Evolutionary conservation across 2,113 vertebrate genomes (phyloP), one percentile per base, ranked within the genome.

Genomic region (Centrocercus urophasianus): DNA sequence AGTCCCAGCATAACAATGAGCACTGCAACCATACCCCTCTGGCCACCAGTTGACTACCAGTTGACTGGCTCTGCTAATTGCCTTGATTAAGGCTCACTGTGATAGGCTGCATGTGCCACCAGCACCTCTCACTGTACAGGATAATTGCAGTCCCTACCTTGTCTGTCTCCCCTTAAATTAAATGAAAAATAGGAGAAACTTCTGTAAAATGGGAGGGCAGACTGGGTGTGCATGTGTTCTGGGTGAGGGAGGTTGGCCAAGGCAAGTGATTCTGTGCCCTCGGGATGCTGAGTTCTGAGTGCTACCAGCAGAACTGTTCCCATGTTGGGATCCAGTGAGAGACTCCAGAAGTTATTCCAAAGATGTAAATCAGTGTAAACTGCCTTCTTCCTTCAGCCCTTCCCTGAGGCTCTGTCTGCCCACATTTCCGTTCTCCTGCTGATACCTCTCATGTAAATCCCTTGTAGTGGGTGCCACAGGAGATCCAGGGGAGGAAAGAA

Each of bases 211-310:
- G 24, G 59, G 27, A 12, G n/a, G 34, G 34, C 34, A 36, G 36
- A 12, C 25, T 6, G 14, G 8, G 43, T n/a, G 32, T 70, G n/a
- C 15, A 3, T 34, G 66, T 34, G 43, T 22, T 14, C 18, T 36
- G 32, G 45, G 42, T 3, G 21, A 17, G 27, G 57, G 11, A 22
- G 42, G 38, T 32, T 17, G 38, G 19, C 42, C 1, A 1, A 2
- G 57, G 7, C 3, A 0, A 27, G 57, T 1, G 10, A 30, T 27
- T n/a, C 8, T 0, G 27, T 4, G 18, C 8, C 25, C 59, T 50
- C 1, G 0, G 59, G 24, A 2, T 10, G 43, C 78, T 21, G 43
- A 60, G 50, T 60, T 59, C 43, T 4, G 40, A 13, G 10, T 5
- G 4, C 27, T 2, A 0, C 3, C 59, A 52, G 30, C 60, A 47